phyloP scores from a whole-genome alignment of 1,140 invertebrate genomes.

The Druon quercuslanigerum region DNA sequence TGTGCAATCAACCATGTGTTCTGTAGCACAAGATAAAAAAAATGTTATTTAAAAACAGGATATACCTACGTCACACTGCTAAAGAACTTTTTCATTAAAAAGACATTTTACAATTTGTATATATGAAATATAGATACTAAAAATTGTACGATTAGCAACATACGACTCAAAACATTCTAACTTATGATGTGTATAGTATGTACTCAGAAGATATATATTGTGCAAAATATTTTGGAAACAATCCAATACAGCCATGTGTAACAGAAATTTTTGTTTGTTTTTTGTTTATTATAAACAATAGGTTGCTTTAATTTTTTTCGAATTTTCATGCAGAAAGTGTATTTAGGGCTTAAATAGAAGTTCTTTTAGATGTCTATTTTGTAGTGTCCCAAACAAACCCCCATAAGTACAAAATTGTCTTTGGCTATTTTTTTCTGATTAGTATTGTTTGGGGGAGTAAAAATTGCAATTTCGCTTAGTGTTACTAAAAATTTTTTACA shows the following conservation, averaged over 20 bases:
- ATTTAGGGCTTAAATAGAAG: too few relatives aligned
- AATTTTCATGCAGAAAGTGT: too few relatives aligned
- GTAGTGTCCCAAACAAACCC: too few relatives aligned
- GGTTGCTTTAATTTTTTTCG: too few relatives aligned
- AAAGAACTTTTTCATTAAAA: constrained; percentile 67
- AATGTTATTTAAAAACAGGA: constrained; percentile 37
- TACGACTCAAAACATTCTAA: constrained; percentile 56
- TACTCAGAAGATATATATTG: constrained; percentile 43
- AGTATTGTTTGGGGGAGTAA: too few relatives aligned
- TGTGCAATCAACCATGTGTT: constrained; percentile 58
- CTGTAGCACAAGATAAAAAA: constrained; percentile 45
- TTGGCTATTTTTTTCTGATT: too few relatives aligned
- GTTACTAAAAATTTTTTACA: too few relatives aligned
- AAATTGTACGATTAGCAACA: constrained; percentile 45
- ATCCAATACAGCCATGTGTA: neutral
- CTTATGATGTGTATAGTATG: constrained; percentile 55
- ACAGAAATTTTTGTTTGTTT: neutral
- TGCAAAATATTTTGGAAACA: neutral
- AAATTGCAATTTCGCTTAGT: too few relatives aligned
- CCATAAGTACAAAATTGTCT: too few relatives aligned
- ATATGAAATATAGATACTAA: constrained; percentile 68
- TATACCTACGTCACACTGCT: constrained; percentile 47
- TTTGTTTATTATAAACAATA: too few relatives aligned
- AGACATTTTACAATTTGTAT: constrained; percentile 72
- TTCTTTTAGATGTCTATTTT: too few relatives aligned